Evolutionary conservation across 1,140 invertebrate species (phyloP), one percentile per base, ranked within the genome.

Genomic region (Whitmania pigra): DNA sequence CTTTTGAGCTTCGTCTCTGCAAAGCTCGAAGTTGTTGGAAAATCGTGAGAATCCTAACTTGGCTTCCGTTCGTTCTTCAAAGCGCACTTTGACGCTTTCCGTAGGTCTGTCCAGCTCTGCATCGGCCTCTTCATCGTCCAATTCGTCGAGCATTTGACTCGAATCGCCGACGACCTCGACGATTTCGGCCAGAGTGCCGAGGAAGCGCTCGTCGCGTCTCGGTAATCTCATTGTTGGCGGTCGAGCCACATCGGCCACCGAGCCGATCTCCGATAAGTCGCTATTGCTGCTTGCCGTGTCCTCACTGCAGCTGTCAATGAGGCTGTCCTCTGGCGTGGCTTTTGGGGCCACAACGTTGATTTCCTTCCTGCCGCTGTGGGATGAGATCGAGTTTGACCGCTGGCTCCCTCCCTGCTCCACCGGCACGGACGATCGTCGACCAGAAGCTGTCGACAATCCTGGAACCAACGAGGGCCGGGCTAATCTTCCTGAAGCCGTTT

Each of bases 281-380:
- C 67, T 43, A 43, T 36, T 43, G 67, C 67, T 43, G 36, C 67
- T 36, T 11, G 22, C 36, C 20, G 20, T 53, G 69, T 54, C 53
- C 20, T 69, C 63, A 27, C 73, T 74, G 66, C 60, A 74, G 40
- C 73, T 74, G 54, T 74, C 73, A 18, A 74, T 74, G 49, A 74
- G 49, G 53, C 73, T 74, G 53, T 74, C 73, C 66, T 74, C 73
- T 0, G 73, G 73, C 4, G 69, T 71, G 17, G 73, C 73, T 67
- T 71, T 72, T 53, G 73, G 73, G 0, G 73, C 73, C 66, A 74
- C 25, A 13, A 72, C 43, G 20, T 53, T 36, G 49, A 36, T 55
- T 22, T 25, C 40, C 36, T 43, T 57, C 18, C n/a, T 43, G 25
- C 25, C 25, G 27, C 25, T 9, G 36, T 40, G n/a, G 22, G 20